phyloP scores from a whole-genome alignment of 2,888 invertebrate genomes.

The Melanostoma scalare region DNA sequence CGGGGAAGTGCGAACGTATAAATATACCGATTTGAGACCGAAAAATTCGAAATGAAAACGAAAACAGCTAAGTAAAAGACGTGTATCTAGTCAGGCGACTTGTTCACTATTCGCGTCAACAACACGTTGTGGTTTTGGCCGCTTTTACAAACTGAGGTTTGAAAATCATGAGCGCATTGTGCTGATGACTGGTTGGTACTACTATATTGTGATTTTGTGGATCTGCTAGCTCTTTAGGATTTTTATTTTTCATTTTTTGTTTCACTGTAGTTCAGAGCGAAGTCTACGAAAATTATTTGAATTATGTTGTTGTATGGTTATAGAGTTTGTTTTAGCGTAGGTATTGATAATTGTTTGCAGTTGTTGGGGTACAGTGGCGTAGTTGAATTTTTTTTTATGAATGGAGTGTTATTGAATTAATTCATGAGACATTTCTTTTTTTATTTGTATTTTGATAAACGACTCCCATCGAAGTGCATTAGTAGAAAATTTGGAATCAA shows the following conservation, averaged over 20 bases:
- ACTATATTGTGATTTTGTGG: constrained; percentile 36
- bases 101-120: constrained; percentile 62
- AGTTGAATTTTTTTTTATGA: not conserved
- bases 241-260: constrained; percentile 24
- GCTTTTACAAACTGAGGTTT: constrained; percentile 64
- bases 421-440: too few relatives aligned
- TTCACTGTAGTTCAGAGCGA: constrained; percentile 12
- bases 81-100: constrained; percentile 52
- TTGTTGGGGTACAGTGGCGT: constrained; percentile 1
- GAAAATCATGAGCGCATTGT: constrained; percentile 71
- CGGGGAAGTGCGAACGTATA: constrained; percentile 21
- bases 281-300: constrained; percentile 53
- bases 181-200: constrained; percentile 65
- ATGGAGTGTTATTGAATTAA: too few relatives aligned
- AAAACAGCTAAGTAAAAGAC: constrained; percentile 54
- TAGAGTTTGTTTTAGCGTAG: constrained; percentile 31
- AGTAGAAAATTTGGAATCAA: too few relatives aligned
- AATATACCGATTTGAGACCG: constrained; percentile 14
- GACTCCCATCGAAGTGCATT: too few relatives aligned
- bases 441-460: too few relatives aligned
- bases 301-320: constrained; percentile 43
- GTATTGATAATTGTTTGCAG: constrained; percentile 15
- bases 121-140: constrained; percentile 67
- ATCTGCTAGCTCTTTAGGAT: constrained; percentile 52
- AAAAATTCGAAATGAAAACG: constrained; percentile 59